A percentile compares a stretch with the other conserved stretches of the same genome.
Conservation (phyloP, 2,888 invertebrate species). For the Idaea straminata region DNA sequence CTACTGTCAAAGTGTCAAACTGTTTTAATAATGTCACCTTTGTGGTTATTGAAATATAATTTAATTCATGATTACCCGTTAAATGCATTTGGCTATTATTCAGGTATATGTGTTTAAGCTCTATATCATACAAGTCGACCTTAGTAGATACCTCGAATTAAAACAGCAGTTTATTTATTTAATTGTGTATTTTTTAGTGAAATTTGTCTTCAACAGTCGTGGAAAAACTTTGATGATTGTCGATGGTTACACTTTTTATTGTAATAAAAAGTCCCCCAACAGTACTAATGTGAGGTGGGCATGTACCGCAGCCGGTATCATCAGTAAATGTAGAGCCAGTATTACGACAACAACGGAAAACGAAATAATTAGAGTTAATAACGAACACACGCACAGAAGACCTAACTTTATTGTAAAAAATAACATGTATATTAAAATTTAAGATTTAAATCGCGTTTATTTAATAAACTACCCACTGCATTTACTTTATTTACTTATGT, state of each 20-base stretch:
- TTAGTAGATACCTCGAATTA: no score
- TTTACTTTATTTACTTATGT: no score
- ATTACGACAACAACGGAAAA: not conserved
- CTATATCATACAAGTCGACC: no score
- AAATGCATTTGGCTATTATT: no score
- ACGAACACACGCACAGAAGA: conserved; percentile 4
- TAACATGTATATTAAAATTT: not conserved
- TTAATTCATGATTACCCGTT: no score
- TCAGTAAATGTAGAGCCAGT: not conserved
- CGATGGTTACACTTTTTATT: not conserved
- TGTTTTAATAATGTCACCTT: no score
- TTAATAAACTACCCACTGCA: not conserved
- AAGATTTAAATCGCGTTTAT: not conserved
- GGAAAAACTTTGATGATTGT: not conserved
- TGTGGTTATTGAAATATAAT: no score
- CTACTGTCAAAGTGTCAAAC: no score
- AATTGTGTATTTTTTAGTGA: not conserved
- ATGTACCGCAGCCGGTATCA: not conserved
- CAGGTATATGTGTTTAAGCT: no score
- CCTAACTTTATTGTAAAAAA: not conserved
- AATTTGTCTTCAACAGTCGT: not conserved
- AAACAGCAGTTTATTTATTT: no score
- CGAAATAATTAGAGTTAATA: not conserved
- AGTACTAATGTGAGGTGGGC: not conserved
- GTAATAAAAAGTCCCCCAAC: not conserved